phyloP scores from a whole-genome alignment of 2,113 vertebrate genomes.

The Catharus bicknelli region DNA sequence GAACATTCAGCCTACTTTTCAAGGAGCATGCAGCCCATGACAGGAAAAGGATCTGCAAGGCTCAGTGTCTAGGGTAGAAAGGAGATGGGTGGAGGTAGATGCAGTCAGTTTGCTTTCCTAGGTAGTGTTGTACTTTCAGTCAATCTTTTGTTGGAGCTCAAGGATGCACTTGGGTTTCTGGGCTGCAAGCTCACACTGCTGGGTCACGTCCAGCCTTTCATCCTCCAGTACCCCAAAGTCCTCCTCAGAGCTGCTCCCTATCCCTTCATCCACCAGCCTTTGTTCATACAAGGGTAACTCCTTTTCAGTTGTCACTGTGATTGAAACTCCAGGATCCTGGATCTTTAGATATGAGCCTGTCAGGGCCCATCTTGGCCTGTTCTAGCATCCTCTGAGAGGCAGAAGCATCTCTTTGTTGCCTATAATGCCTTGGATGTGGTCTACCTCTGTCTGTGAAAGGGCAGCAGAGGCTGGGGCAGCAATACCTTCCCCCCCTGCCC shows the following conservation, averaged over 20 bases:
- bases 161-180: neutral
- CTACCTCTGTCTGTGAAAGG: neutral
- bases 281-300: neutral
- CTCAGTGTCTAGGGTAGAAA: neutral
- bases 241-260: neutral
- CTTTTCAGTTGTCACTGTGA: neutral
- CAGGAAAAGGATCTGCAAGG: neutral
- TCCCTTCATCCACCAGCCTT: neutral
- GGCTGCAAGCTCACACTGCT: neutral
- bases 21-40: neutral
- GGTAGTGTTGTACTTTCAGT: rapidly evolving
- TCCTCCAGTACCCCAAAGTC: neutral
- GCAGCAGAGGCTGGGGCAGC: neutral
- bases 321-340: neutral
- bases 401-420: neutral
- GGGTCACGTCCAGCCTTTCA: neutral
- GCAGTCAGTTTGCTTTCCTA: neutral
- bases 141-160: neutral
- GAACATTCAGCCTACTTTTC: neutral
- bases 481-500: neutral
- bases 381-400: neutral
- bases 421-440: rapidly evolving
- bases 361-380: neutral
- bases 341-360: neutral
- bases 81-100: neutral